phyloP scores from a whole-genome alignment of 2,113 vertebrate species.

The Gadus macrocephalus region DNA sequence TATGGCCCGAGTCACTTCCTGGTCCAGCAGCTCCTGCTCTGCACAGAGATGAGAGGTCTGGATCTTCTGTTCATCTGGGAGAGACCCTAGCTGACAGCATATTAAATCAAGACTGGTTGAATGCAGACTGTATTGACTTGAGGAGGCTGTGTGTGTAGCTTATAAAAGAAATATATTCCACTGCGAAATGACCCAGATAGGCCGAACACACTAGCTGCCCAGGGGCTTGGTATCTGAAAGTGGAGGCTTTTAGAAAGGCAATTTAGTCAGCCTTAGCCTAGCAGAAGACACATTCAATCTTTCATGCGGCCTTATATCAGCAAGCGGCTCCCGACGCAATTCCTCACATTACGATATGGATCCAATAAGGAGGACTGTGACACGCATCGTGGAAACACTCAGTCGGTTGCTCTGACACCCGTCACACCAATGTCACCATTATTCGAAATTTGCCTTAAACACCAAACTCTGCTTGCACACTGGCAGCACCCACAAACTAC shows the following conservation, averaged over 20 bases:
- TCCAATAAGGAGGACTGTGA: background rate
- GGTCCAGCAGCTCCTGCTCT: slow-evolving; percentile 31
- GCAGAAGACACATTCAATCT: slow-evolving; percentile 47
- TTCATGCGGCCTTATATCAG: slow-evolving; percentile 41
- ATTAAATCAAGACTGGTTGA: slow-evolving; percentile 55
- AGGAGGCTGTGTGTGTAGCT: slow-evolving; percentile 43
- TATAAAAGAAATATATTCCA: slow-evolving; percentile 50
- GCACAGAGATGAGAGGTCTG: slow-evolving; percentile 43
- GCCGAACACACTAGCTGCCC: slow-evolving; percentile 52
- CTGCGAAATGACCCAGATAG: slow-evolving; percentile 68
- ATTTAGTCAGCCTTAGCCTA: slow-evolving; percentile 31
- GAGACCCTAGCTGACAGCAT: slow-evolving; percentile 42
- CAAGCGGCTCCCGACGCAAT: slow-evolving; percentile 13
- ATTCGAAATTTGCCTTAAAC: background rate
- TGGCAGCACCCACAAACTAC: too few species aligned
- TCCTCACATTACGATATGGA: slow-evolving; percentile 3
- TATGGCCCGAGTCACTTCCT: slow-evolving; percentile 17
- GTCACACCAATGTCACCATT: too few species aligned
- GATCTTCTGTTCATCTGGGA: slow-evolving; percentile 33
- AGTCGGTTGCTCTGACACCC: background rate
- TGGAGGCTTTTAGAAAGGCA: slow-evolving; percentile 44
- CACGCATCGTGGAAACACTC: background rate
- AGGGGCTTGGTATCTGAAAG: slow-evolving; percentile 53
- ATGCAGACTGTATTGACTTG: slow-evolving; percentile 47
- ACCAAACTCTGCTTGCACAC: too few species aligned